Percentiles rank a stretch among this genome's conserved stretches.
phyloP scores from a whole-genome alignment of 2,888 invertebrate genomes.

The Pseudococcus jackbeardsleyi region DNA sequence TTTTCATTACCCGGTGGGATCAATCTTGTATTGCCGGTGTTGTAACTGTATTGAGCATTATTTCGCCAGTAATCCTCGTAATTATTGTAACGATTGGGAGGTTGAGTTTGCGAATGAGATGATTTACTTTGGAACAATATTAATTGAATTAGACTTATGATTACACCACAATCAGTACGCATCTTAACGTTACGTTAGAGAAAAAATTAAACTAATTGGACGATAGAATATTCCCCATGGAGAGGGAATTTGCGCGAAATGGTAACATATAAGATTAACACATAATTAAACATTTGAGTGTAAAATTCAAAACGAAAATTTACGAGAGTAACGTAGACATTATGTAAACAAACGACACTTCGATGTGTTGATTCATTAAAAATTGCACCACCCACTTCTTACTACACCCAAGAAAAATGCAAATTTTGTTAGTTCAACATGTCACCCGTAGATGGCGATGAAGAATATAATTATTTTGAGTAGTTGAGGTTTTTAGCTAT shows the following conservation, averaged over 20 bases:
- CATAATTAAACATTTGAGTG: neutral
- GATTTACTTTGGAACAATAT: slow-evolving; percentile 9
- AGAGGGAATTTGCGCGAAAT: neutral
- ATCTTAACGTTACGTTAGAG: slow-evolving; percentile 29
- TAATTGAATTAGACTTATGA: neutral
- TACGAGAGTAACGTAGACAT: slow-evolving; percentile 15
- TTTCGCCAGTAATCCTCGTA: slow-evolving; percentile 7
- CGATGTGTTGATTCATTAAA: neutral
- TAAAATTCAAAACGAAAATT: neutral
- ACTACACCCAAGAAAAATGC: no score
- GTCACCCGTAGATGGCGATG: no score
- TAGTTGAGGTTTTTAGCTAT: no score
- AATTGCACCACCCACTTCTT: slow-evolving; percentile 31
- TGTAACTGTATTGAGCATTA: neutral
- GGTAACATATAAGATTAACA: slow-evolving; percentile 38
- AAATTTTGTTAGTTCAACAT: no score
- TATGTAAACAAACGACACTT: slow-evolving; percentile 38
- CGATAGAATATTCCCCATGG: neutral
- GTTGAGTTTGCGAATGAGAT: neutral
- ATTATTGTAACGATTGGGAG: neutral
- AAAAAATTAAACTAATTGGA: neutral
- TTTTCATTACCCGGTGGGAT: neutral
- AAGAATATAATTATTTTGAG: no score
- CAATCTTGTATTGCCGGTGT: neutral
- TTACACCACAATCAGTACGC: neutral